Evolutionary conservation across 2,113 vertebrate species (phyloP).

Genomic region (human (Homo sapiens)): GRCh38 chr18:39842001-39842500

Average conservation of each 20-base stretch:
- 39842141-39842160: background rate
- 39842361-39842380: conserved; percentile 62
- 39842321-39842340: background rate
- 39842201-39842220: rapidly evolving
- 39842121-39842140: background rate
- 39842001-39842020: background rate
- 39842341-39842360: conserved; percentile 49
- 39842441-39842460: conserved; percentile 73
- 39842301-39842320: conserved; percentile 37
- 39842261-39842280: background rate
- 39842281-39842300: background rate
- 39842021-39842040: background rate
- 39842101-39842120: background rate
- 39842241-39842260: background rate
- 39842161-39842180: no score
- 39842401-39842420: background rate
- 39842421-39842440: background rate
- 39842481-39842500: conserved; percentile 87
- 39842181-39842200: no score
- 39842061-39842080: background rate
- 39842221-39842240: no score
- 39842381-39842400: conserved; percentile 36
- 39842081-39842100: background rate
- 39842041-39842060: background rate
- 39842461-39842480: conserved; percentile 80